Base-by-base conservation (phyloP, 2,888 invertebrate species). In the Diaperis boleti region DNA sequence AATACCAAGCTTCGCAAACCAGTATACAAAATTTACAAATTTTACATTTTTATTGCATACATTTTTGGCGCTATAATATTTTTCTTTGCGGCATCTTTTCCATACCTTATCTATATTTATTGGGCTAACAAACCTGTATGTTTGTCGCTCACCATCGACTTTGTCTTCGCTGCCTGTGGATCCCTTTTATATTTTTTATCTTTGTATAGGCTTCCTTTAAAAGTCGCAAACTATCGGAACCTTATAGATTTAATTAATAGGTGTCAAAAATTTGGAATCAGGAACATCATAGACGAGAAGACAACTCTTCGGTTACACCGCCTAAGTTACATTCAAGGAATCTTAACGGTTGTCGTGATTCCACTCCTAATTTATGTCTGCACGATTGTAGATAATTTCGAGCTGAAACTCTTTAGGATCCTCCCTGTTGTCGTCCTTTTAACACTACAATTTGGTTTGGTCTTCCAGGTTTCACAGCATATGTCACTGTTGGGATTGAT, bases 401-500 rank as follows among this genome's bases (percentile, higher is more conserved):
- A 39, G n/a, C 20, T 52, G 13, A 52, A 52, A 26, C 4, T 52
- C 10, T 22, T 52, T 0, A n/a, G 52, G 8, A 22, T 35, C 3
- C 6, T 52, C 13, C 52, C 52, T 8, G 37, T 52, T 2, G 18
- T 52, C 35, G 1, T 37, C 3, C 37, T 37, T 52, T 22, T 37
- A 20, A 8, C 39, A 14, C 13, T 52, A n/a, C 52, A 52, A 20
- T 52, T 52, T 37, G 52, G 37, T 11, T 11, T 52, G 22, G 52
- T 52, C 2, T 52, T 52, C 39, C 52, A 52, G 13, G 22, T 52
- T 18, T 52, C 52, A 3, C 52, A 52, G 35, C 39, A 52, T 26
- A 52, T n/a, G 14, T 20, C 20, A 3, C 22, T 52, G 10, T 7
- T 37, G 13, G 37, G 35, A 20, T 20, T 52, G 5, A 11, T 26